Base-by-base conservation (phyloP, 2,113 vertebrate genomes). In the Myrmecobius fasciatus region DNA sequence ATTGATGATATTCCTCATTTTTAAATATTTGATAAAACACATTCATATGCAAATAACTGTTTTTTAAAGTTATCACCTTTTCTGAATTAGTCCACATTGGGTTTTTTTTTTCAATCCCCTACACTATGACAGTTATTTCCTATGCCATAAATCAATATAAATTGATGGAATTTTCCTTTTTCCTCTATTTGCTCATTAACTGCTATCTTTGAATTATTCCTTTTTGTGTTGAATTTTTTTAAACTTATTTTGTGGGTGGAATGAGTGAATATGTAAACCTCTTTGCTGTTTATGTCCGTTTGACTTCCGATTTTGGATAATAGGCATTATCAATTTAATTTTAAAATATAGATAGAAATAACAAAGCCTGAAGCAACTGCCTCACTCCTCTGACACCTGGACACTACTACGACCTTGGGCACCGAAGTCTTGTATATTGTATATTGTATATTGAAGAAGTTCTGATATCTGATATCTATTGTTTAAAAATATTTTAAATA, bases 251-350 rank as follows among this genome's bases (percentile, higher is more conserved):
- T n/a, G 60, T 75, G 31, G 31, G 60, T 75, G 60, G n/a, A 83
- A 83, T 43, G 43, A 83, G 43, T 75, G 60, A 75, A 20, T 83
- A 83, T 43, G 43, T 43, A 83, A 83, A 83, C 67, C n/a, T 83
- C 14, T 75, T n/a, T 83, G n/a, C 67, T 43, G 20, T 43, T 43
- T 83, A 43, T 83, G 6, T 43, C 83, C 92, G 48, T 94, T 17
- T 92, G n/a, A 54, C 36, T 94, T 96, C 48, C 20, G 5, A 7
- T 94, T 97, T 53, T 95, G 60, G 93, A 12, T 93, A 91, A 60
- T n/a, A 94, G 10, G 43, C 47, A 92, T 96, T 93, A 93, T 51
- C 88, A 93, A 49, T 93, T 91, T 88, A 94, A 93, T 94, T 67
- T 6, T 31, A 54, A 51, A 26, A 56, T 92, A 90, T 83, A n/a